These are phyloP conservation scores for Petrocephalus microphthalmus DNA, from an alignment of 2,113 vertebrate species.

Conservation along the genomic window DNA sequence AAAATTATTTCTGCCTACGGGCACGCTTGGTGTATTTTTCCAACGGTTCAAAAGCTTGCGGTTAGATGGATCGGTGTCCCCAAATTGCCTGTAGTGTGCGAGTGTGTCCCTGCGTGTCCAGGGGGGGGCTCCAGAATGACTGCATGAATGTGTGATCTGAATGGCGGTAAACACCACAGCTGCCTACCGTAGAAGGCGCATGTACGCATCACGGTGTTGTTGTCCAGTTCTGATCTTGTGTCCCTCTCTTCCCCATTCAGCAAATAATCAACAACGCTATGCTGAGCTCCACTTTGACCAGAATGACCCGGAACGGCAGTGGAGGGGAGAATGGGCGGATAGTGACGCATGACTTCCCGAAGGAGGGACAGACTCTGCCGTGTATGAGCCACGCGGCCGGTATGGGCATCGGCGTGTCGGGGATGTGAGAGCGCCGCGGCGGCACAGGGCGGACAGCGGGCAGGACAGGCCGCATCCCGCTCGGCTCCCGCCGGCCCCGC, in stretches of 20 bases:
- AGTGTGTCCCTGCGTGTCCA: neutral
- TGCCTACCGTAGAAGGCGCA: neutral
- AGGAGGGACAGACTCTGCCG: conserved; percentile 79
- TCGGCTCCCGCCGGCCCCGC: conserved; percentile 29
- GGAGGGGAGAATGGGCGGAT: conserved; percentile 81
- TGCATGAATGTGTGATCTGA: neutral
- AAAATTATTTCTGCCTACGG: neutral
- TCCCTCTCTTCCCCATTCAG: conserved; percentile 45
- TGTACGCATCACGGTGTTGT: neutral
- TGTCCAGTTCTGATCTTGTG: neutral
- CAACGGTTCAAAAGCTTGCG: neutral
- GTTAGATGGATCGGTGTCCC: neutral
- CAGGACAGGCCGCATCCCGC: conserved; percentile 20
- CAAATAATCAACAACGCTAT: conserved; percentile 82
- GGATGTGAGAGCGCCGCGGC: conserved; percentile 68
- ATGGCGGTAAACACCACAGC: neutral
- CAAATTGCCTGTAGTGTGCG: neutral
- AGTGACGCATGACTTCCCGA: conserved; percentile 78
- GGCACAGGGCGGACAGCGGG: conserved; percentile 36
- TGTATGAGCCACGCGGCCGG: conserved; percentile 82
- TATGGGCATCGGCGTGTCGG: conserved; percentile 77
- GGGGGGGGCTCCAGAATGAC: neutral
- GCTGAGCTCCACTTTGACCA: conserved; percentile 72
- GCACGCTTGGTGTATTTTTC: neutral
- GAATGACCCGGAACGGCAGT: conserved; percentile 62